phyloP scores from a whole-genome alignment of 2,797 vertebrate genomes.

The Otolemur crassicaudatus region DNA sequence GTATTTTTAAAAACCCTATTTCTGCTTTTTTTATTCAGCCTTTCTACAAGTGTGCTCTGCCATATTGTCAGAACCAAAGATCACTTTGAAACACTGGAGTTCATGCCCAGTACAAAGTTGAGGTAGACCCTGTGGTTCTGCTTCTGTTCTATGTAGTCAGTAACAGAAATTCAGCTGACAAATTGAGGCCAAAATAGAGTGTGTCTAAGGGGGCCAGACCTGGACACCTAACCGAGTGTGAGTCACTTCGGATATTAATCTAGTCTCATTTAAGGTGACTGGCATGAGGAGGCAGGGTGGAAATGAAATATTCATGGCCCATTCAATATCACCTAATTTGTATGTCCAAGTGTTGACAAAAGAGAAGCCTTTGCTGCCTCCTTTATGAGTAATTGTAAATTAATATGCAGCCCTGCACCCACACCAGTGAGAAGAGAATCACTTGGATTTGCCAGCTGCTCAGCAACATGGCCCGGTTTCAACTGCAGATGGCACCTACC shows the following conservation, averaged over 20 bases:
- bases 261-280: constrained; percentile 73
- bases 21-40: not conserved
- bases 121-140: not conserved
- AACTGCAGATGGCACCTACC: constrained; percentile 71
- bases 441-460: constrained; percentile 74
- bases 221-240: constrained; percentile 61
- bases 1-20: constrained; percentile 44
- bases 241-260: constrained; percentile 78
- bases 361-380: constrained; percentile 64
- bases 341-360: constrained; percentile 76
- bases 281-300: constrained; percentile 64
- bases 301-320: constrained; percentile 78
- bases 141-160: not conserved
- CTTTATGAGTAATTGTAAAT: constrained; percentile 77
- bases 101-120: constrained; percentile 11
- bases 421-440: constrained; percentile 69
- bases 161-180: constrained; percentile 29
- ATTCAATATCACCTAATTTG: constrained; percentile 79
- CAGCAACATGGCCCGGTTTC: constrained; percentile 72
- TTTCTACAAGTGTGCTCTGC: constrained; percentile 13
- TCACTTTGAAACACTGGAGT: constrained; percentile 4
- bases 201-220: constrained; percentile 38
- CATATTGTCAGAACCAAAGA: constrained; percentile 51
- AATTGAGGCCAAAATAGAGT: constrained; percentile 55
- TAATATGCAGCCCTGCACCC: constrained; percentile 74